Evolutionary conservation across 2,797 vertebrate species (phyloP), one percentile per base, ranked within the genome.

Genomic region (Sorex maritimensis): DNA sequence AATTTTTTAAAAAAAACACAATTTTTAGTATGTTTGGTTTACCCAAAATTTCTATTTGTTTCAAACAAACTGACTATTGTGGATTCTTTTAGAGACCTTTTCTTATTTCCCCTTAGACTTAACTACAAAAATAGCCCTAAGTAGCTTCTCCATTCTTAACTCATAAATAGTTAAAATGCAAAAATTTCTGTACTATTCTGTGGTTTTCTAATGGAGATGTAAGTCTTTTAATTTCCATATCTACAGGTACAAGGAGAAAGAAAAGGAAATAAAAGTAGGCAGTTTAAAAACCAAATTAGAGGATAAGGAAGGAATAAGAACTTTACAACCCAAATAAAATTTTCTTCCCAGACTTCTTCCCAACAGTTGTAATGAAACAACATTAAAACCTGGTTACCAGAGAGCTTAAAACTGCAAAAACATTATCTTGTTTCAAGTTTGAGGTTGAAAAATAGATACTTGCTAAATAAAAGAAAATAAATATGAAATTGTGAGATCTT

Each of bases 391-490:
- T 19, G 7, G 26, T 79, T 92, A 89, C 30, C 46, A 87, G 28
- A 87, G 86, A 85, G 21, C 24, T n/a, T 72, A 81, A 41, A 88
- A 41, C 15, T 92, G 11, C 19, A 81, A 92, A 92, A 17, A 21
- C 11, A 38, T 87, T 73, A 73, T 86, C 19, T 58, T 44, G 10
- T 79, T 94, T 72, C 84, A 17, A 93, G 82, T 90, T 95, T 93
- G 55, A 72, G 84, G 28, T 63, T 92, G 46, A 73, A 86, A 90
- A 90, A 81, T 5, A 72, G 21, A 93, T 5, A 87, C 6, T 75
- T 82, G 44, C 49, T 52, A 86, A 94, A 87, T 87, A 30, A 86
- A 91, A 81, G 34, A 92, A 82, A 90, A 69, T 14, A 80, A 90
- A 87, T 91, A 81, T 75, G 71, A 91, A 74, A 44, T 41, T 4